These are phyloP conservation scores for Echeneis naucrates DNA, from an alignment of 2,797 vertebrate genomes.

Conservation along the genomic window DNA sequence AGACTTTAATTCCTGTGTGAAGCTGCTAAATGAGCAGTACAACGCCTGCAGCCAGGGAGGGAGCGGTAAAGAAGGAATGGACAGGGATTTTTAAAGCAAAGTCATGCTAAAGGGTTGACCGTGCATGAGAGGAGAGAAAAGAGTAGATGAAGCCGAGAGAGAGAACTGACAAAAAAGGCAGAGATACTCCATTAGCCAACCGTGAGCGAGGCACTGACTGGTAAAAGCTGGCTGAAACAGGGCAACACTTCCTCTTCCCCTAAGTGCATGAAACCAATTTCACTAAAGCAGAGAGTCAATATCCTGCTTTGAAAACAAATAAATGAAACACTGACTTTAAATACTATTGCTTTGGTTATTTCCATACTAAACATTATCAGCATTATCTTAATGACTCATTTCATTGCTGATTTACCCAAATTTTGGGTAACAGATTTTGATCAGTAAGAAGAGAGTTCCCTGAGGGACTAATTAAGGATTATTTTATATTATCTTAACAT, in stretches of 20 bases:
- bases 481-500: too few species aligned
- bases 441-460: too few species aligned
- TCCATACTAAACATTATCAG: neutral
- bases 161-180: neutral
- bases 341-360: neutral
- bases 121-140: neutral
- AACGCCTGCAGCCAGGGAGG: neutral
- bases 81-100: constrained; percentile 11
- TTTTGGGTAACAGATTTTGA: too few species aligned
- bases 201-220: constrained; percentile 27
- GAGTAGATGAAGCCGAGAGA: neutral
- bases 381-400: too few species aligned
- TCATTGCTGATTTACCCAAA: too few species aligned
- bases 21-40: neutral
- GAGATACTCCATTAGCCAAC: constrained; percentile 29
- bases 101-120: constrained; percentile 3
- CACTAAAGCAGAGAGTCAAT: neutral
- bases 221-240: constrained; percentile 30
- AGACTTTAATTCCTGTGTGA: neutral
- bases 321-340: neutral
- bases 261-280: constrained; percentile 9
- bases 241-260: constrained; percentile 28
- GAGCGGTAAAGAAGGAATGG: neutral
- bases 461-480: too few species aligned
- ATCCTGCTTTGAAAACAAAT: neutral